Conservation (phyloP, 2,888 invertebrate species). For the Ectemnius cavifrons region DNA sequence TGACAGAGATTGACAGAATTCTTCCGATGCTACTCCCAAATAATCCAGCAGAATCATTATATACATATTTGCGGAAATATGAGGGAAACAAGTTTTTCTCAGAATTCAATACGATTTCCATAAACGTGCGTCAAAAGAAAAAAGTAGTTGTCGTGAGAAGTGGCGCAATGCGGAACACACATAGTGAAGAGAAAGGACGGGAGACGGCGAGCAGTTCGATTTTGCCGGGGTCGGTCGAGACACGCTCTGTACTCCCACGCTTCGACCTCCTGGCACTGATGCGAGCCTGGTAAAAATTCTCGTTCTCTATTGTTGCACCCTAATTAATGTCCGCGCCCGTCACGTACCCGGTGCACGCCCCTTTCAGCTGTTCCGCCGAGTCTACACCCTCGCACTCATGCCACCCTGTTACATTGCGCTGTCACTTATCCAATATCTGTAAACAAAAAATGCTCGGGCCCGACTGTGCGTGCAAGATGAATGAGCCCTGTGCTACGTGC, state of each 20-base stretch:
- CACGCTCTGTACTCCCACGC: slow-evolving; percentile 71
- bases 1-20: too few relatives aligned
- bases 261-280: slow-evolving; percentile 71
- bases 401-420: slow-evolving; percentile 70
- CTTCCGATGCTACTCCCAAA: too few relatives aligned
- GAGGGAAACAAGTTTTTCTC: too few relatives aligned
- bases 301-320: slow-evolving; percentile 77
- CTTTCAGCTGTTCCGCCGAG: slow-evolving; percentile 8
- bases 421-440: slow-evolving; percentile 77
- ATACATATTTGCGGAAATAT: too few relatives aligned
- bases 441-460: slow-evolving; percentile 75
- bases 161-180: too few relatives aligned
- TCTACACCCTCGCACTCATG: slow-evolving; percentile 57
- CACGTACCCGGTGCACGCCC: slow-evolving; percentile 33
- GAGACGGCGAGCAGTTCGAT: slow-evolving; percentile 41
- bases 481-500: slow-evolving; percentile 38
- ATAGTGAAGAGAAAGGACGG: neutral
- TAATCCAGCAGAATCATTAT: too few relatives aligned
- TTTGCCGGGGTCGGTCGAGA: slow-evolving; percentile 49
- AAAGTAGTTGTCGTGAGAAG: too few relatives aligned
- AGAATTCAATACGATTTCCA: too few relatives aligned
- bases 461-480: slow-evolving; percentile 62
- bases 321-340: slow-evolving; percentile 68
- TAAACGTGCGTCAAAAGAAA: too few relatives aligned
- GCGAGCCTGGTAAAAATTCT: slow-evolving; percentile 74